Conservation (phyloP, 2,113 vertebrate genomes). For the Deroptyus accipitrinus region DNA sequence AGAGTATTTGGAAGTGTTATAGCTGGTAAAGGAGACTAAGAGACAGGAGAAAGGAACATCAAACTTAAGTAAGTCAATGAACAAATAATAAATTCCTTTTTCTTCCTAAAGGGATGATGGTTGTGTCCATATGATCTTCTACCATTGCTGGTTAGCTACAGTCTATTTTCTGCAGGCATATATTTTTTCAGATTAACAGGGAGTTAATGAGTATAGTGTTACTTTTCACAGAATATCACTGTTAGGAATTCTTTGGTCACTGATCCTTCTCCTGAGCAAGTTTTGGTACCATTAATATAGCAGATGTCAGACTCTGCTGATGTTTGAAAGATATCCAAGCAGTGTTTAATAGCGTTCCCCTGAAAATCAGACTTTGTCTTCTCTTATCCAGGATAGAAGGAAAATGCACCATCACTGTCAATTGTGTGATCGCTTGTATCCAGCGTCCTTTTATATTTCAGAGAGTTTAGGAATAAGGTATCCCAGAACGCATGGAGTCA, state of each 20-base stretch:
- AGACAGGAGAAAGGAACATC: background rate
- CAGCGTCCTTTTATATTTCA: background rate
- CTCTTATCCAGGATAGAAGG: background rate
- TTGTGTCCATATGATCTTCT: background rate
- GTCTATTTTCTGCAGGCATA: background rate
- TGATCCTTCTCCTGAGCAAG: background rate
- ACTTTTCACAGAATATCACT: background rate
- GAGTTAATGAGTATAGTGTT: accelerated
- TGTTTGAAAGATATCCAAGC: background rate
- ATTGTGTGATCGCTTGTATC: background rate
- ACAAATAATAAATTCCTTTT: background rate
- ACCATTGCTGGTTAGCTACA: background rate
- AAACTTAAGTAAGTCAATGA: background rate
- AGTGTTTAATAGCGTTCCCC: background rate
- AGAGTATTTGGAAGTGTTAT: background rate
- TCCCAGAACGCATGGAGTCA: background rate
- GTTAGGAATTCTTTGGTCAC: background rate
- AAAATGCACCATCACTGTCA: accelerated
- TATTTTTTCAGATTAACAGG: background rate
- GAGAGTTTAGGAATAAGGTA: background rate
- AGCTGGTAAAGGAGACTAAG: background rate
- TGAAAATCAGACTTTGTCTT: background rate
- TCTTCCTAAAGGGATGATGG: accelerated
- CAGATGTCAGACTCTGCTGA: background rate
- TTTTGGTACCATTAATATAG: background rate